These are phyloP conservation scores for Hartigia nigra DNA, from an alignment of 2,888 invertebrate species.

Conservation along the genomic window DNA sequence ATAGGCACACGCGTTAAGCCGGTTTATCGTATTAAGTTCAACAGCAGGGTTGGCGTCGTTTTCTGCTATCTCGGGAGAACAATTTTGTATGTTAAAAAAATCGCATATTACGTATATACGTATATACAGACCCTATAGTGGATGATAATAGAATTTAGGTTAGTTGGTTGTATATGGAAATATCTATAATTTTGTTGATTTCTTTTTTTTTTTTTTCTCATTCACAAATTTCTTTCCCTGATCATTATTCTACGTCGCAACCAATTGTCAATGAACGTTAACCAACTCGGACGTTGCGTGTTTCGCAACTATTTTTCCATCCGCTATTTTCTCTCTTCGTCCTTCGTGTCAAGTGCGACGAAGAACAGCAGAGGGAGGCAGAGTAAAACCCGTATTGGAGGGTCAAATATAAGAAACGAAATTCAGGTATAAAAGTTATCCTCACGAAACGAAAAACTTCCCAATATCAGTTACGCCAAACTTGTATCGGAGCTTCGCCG, in stretches of 20 bases:
- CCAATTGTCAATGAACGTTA: slow-evolving; percentile 21
- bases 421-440: slow-evolving; percentile 33
- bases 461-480: slow-evolving; percentile 55
- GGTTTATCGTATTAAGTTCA: not conserved
- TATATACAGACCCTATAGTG: not conserved
- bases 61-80: not conserved
- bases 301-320: not conserved
- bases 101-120: not conserved
- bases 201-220: not conserved
- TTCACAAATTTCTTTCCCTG: slow-evolving; percentile 14
- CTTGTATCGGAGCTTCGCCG: slow-evolving; percentile 28
- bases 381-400: not conserved
- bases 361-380: not conserved
- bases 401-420: slow-evolving; percentile 3
- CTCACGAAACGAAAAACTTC: slow-evolving; percentile 35
- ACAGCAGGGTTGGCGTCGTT: not conserved
- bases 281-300: not conserved
- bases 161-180: not conserved
- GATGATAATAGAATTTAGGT: not conserved
- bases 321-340: not conserved
- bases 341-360: not conserved
- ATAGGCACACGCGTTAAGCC: not conserved
- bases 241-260: slow-evolving; percentile 20
- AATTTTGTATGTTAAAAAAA: not conserved
- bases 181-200: not conserved